Evolutionary conservation across 2,797 vertebrate species (phyloP).

Genomic region (Euphonia xanthogaster): DNA sequence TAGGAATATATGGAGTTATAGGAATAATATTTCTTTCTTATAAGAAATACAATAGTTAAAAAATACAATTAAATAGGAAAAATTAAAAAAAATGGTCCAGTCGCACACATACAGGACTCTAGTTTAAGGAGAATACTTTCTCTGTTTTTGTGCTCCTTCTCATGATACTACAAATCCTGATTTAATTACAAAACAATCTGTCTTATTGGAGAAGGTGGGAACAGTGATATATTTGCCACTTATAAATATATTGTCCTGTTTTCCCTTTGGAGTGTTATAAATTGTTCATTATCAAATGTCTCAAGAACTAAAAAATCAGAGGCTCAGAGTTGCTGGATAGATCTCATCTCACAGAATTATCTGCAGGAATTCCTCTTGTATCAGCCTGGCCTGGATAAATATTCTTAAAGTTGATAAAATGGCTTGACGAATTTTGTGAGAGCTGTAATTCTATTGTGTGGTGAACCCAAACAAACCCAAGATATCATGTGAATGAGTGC

Average conservation of each 20-base stretch:
- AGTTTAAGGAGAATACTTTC: not conserved
- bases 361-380: not conserved
- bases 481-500: not conserved
- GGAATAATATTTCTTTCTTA: not conserved
- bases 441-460: not conserved
- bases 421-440: not conserved
- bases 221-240: not conserved
- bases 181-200: not conserved
- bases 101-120: not conserved
- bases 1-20: not conserved
- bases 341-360: not conserved
- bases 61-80: not conserved
- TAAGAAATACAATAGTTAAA: not conserved
- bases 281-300: not conserved
- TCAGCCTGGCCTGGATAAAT: not conserved
- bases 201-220: not conserved
- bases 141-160: not conserved
- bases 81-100: not conserved
- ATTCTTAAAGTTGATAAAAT: not conserved
- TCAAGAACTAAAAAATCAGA: not conserved
- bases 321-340: not conserved
- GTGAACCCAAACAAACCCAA: not conserved
- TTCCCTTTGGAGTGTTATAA: not conserved
- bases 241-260: not conserved
- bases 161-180: not conserved